Conservation (phyloP, 2,888 invertebrate species). For the Pachliopta kotzebuea region DNA sequence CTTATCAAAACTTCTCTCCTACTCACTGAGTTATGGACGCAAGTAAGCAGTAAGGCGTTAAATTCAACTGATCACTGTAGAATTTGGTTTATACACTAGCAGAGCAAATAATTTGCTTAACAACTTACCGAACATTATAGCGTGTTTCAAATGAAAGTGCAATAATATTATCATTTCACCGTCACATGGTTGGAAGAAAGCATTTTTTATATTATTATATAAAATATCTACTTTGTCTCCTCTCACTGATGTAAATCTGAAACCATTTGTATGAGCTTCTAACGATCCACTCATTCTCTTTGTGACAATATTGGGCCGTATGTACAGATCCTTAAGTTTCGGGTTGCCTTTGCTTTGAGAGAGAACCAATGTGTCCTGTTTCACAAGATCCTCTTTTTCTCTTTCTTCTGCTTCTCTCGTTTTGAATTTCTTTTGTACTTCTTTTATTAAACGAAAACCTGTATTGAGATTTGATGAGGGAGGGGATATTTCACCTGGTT, state of each 20-base stretch:
- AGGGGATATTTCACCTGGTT: conserved; percentile 96
- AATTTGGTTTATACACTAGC: background rate
- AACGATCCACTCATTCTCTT: conserved; percentile 96
- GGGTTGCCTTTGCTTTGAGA: conserved; percentile 98
- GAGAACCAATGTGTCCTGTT: conserved; percentile 96
- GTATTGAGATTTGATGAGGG: conserved; percentile 98
- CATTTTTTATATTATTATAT: conserved; percentile 99
- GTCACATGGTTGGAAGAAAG: conserved; percentile 99
- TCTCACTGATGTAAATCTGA: conserved; percentile 98
- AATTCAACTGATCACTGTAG: no score
- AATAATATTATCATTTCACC: conserved; percentile 99
- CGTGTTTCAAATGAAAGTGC: conserved; percentile 99
- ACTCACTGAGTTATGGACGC: no score
- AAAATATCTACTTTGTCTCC: conserved; percentile 99
- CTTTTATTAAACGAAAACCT: conserved; percentile 98
- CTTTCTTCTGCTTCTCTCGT: conserved; percentile 98
- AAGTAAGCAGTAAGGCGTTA: no score
- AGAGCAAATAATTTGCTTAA: background rate
- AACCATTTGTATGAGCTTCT: conserved; percentile 98
- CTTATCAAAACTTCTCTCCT: no score
- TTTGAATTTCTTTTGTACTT: conserved; percentile 99
- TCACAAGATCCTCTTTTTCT: conserved; percentile 99
- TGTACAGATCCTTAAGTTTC: conserved; percentile 97
- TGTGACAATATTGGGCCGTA: conserved; percentile 98
- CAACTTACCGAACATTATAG: conserved; percentile 97